These are phyloP conservation scores for Eristalinus sepulchralis DNA, from an alignment of 2,888 invertebrate genomes.

Conservation along the genomic window DNA sequence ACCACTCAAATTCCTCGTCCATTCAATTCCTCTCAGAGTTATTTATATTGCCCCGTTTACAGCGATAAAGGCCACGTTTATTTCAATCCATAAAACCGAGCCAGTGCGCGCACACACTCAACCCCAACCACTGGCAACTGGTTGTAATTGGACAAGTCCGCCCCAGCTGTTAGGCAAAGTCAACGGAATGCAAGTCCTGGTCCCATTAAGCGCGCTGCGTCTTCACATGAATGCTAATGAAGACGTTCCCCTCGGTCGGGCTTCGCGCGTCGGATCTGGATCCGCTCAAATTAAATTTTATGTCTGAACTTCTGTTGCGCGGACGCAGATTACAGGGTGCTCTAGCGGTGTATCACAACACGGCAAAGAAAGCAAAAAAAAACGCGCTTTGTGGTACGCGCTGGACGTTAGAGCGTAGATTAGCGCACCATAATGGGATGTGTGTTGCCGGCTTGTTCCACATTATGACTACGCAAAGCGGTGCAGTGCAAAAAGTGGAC, in stretches of 20 bases:
- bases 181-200: neutral
- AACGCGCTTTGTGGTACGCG: neutral
- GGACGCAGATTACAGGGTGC: neutral
- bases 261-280: neutral
- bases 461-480: conserved; percentile 25
- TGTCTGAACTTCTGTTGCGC: conserved; percentile 11
- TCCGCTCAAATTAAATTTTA: conserved; percentile 4
- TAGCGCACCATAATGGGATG: conserved; percentile 49
- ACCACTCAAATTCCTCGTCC: neutral
- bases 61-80: neutral
- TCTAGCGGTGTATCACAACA: neutral
- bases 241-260: neutral
- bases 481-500: conserved; percentile 34
- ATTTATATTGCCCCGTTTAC: neutral
- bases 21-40: neutral
- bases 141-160: neutral
- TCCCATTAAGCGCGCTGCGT: neutral
- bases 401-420: conserved; percentile 38
- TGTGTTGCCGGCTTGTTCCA: conserved; percentile 45
- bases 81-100: neutral
- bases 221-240: conserved; percentile 31
- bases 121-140: neutral
- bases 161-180: neutral
- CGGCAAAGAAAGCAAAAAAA: neutral
- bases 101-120: neutral